phyloP scores from a whole-genome alignment of 2,797 vertebrate genomes.

The Varecia variegata region DNA sequence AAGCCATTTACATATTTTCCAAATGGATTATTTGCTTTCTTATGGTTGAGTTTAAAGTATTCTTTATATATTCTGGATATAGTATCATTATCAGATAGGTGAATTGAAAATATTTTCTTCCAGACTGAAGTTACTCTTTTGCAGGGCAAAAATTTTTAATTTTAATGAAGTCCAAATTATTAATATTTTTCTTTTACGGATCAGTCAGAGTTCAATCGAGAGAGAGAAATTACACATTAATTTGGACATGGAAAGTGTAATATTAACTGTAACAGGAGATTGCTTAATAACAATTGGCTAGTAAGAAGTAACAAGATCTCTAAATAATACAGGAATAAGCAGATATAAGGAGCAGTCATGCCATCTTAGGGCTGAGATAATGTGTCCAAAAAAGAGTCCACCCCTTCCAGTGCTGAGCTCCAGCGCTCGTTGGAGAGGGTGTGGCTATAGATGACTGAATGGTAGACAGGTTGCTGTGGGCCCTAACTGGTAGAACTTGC shows the following conservation, averaged over 20 bases:
- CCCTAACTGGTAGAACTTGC: not conserved
- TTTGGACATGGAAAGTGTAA: not conserved
- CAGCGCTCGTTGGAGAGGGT: not conserved
- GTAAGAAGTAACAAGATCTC: not conserved
- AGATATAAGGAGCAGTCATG: not conserved
- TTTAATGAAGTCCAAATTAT: not conserved
- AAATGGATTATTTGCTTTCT: not conserved
- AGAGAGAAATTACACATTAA: not conserved
- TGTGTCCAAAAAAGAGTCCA: fast-evolving
- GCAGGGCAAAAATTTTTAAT: not conserved
- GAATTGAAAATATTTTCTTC: conserved; percentile 9
- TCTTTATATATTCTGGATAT: not conserved
- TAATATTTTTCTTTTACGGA: not conserved
- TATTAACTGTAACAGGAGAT: not conserved
- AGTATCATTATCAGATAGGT: not conserved
- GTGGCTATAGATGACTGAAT: fast-evolving
- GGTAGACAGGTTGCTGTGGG: not conserved
- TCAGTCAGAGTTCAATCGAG: not conserved
- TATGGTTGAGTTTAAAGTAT: not conserved
- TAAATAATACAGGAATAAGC: not conserved
- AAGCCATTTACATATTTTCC: not conserved
- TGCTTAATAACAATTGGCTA: not conserved
- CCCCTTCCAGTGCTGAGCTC: not conserved
- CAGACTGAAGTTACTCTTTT: not conserved
- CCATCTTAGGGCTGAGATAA: not conserved